Evolutionary conservation across 2,797 vertebrate genomes (phyloP).

Genomic region (Anguilla anguilla): DNA sequence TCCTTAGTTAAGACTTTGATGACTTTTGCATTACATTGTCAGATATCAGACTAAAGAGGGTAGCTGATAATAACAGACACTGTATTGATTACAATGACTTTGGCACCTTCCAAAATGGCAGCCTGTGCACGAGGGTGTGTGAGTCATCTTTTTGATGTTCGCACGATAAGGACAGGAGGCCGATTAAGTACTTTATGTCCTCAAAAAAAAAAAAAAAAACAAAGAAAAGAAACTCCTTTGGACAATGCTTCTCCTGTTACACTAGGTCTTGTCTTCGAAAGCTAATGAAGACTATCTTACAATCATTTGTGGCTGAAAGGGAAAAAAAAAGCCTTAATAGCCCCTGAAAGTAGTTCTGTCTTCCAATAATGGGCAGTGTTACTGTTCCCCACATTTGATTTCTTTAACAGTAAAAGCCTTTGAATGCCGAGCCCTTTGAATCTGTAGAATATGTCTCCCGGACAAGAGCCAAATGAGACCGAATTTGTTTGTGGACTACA

Average conservation of each 20-base stretch:
- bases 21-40: conserved; percentile 82
- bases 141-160: conserved; percentile 36
- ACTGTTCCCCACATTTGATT: conserved; percentile 46
- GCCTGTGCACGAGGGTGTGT: conserved; percentile 34
- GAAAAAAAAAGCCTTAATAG: not conserved
- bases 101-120: conserved; percentile 54
- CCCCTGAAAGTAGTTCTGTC: not conserved
- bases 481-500: not conserved
- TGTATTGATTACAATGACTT: conserved; percentile 66
- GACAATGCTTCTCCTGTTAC: not conserved
- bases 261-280: conserved; percentile 13
- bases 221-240: not conserved
- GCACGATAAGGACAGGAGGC: not conserved
- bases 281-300: conserved; percentile 20
- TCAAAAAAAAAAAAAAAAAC: conserved; percentile 13
- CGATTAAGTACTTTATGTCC: not conserved
- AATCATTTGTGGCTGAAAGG: conserved; percentile 15
- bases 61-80: conserved; percentile 78
- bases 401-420: conserved; percentile 58
- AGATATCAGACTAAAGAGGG: conserved; percentile 76
- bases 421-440: conserved; percentile 54
- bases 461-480: not conserved
- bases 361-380: conserved; percentile 25
- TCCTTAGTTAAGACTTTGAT: conserved; percentile 86
- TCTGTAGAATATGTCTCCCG: conserved; percentile 54